Evolutionary conservation across 2,888 invertebrate genomes (phyloP), one percentile per base, ranked within the genome.

Genomic region (Pocota personata): DNA sequence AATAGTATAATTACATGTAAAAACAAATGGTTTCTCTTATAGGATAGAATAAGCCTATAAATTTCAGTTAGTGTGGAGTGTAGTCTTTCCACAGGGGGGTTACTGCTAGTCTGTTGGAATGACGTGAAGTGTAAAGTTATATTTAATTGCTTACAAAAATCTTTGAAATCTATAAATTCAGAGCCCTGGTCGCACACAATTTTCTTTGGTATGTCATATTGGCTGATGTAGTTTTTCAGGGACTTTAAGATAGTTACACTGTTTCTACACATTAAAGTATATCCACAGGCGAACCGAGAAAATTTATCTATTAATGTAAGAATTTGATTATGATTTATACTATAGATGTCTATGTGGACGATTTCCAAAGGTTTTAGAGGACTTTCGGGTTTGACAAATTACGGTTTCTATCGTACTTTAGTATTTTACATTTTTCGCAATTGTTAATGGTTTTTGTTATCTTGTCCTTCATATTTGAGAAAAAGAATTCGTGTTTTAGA

Each of bases 1-100:
- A n/a, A n/a, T n/a, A 6, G 2, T n/a, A 2, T 37, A 1, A 12
- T 12, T 37, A 37, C 12, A 1, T 37, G 8, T 37, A 37, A 37
- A 2, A 8, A 12, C 7, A 37, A 37, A 12, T 37, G 37, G 37
- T 77, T 46, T 6, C 57, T 32, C 62, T 67, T 66, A n/a, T n/a
- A n/a, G n/a, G 52, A 32, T 14, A 30, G 32, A 8, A 87, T 73
- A 21, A 87, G 69, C 43, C 83, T 30, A 12, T 77, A 87, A 3
- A 82, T 87, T 75, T 84, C 82, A 7, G 67, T 67, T 5, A 67
- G 35, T 30, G 67, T 58, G 6, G 72, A 48, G 30, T 62, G 58
- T 8, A 73, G 37, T 7, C 37, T 16, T 50, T 73, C 62, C 1
- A 73, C 60, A 14, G 73, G 62, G 10, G 50, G 8, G 30, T 73